Conservation (phyloP, 2,888 invertebrate species). For the Doris montereyensis region DNA sequence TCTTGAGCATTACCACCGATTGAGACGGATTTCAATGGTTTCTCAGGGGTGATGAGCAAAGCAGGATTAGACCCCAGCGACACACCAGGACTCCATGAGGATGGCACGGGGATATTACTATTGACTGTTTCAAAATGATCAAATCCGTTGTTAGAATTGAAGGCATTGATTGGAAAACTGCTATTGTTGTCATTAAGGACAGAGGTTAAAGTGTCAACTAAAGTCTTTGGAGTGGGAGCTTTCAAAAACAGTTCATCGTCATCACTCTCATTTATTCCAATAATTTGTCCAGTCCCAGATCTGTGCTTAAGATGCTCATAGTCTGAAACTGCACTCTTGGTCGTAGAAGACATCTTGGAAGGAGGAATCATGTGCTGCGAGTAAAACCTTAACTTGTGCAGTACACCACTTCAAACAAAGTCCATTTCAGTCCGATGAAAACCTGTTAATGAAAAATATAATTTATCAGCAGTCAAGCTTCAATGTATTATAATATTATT, state of each 20-base stretch:
- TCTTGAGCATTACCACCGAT: background rate
- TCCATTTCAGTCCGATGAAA: too few species aligned
- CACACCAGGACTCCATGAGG: slow-evolving; percentile 39
- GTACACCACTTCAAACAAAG: too few species aligned
- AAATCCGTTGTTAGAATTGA: background rate
- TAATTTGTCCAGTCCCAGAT: background rate
- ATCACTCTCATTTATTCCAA: background rate
- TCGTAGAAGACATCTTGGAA: background rate
- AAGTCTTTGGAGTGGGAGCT: too few species aligned
- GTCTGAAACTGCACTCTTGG: slow-evolving; percentile 17
- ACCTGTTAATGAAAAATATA: too few species aligned
- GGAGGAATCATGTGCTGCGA: too few species aligned
- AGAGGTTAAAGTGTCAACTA: too few species aligned
- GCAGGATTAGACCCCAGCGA: slow-evolving; percentile 51
- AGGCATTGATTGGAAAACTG: too few species aligned
- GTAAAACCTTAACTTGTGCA: too few species aligned
- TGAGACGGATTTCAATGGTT: slow-evolving; percentile 30
- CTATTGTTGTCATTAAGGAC: too few species aligned
- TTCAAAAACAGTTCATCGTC: slow-evolving; percentile 20
- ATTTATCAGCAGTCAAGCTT: too few species aligned
- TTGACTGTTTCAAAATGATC: background rate
- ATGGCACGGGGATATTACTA: slow-evolving; percentile 42
- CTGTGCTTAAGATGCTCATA: slow-evolving; percentile 16
- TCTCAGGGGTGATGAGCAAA: slow-evolving; percentile 59
- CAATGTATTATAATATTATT: too few species aligned